Conservation (phyloP, 2,888 invertebrate species). For the Hyposoter didymator region DNA sequence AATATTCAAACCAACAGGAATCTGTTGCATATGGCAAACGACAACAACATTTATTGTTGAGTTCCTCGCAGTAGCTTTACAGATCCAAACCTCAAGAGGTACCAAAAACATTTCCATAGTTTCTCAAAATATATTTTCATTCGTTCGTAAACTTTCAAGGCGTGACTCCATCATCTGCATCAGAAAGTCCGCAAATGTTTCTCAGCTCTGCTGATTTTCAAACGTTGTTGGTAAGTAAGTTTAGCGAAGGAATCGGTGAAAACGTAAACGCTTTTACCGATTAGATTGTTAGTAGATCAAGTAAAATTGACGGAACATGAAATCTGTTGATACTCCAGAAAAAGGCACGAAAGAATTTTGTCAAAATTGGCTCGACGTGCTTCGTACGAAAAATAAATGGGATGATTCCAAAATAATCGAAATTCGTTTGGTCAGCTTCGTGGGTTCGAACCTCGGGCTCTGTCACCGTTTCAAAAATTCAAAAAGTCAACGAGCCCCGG, state of each 20-base stretch:
- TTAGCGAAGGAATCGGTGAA: not conserved
- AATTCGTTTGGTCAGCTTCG: not conserved
- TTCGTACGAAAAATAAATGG: not conserved
- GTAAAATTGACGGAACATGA: not conserved
- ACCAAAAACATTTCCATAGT: not conserved
- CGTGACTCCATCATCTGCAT: not conserved
- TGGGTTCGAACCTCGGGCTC: not conserved
- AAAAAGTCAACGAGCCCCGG: not conserved
- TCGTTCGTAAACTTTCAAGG: not conserved
- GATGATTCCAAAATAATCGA: not conserved
- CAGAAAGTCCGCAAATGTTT: not conserved
- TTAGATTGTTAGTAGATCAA: not conserved
- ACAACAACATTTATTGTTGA: too few species aligned
- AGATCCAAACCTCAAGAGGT: not conserved
- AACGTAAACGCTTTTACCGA: conserved; percentile 16
- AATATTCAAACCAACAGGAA: too few species aligned
- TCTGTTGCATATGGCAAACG: too few species aligned
- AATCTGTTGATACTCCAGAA: not conserved
- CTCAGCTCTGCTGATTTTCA: not conserved
- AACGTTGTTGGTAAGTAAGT: not conserved
- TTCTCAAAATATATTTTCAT: not conserved
- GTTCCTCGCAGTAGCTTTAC: too few species aligned
- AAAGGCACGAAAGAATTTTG: not conserved
- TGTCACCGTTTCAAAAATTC: not conserved
- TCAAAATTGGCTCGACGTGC: not conserved